Evolutionary conservation across 2,113 vertebrate species (phyloP).

Genomic region (Neodon shergylaensis): DNA sequence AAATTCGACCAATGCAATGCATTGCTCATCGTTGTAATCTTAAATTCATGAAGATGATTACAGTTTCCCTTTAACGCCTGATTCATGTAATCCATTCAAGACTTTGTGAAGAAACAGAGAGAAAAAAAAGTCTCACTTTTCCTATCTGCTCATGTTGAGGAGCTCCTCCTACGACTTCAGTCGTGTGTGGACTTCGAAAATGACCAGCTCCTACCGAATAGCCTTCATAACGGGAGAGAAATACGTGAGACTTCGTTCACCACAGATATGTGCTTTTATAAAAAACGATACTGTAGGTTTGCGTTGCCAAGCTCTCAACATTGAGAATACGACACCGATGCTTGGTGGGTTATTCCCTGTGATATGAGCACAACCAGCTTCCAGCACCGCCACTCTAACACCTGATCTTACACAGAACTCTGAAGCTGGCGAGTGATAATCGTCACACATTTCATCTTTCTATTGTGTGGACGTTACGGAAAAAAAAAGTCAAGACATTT

Average conservation of each 20-base stretch:
- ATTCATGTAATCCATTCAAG: neutral
- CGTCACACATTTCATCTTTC: neutral
- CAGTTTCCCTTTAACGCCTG: neutral
- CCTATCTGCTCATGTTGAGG: constrained; percentile 95
- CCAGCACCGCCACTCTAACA: neutral
- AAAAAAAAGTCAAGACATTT: neutral
- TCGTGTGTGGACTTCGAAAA: constrained; percentile 85
- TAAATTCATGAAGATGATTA: neutral
- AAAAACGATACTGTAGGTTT: neutral
- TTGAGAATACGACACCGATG: neutral
- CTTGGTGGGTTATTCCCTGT: neutral
- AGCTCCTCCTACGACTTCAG: constrained; percentile 94
- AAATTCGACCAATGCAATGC: neutral
- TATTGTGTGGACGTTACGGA: neutral
- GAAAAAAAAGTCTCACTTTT: constrained; percentile 89
- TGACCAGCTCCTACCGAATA: constrained; percentile 95
- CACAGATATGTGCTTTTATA: neutral
- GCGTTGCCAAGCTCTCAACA: constrained; percentile 28
- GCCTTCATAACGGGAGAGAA: constrained; percentile 83
- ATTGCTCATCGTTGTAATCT: neutral
- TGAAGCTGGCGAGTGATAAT: constrained; percentile 11
- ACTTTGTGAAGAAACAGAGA: neutral
- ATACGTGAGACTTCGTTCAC: neutral
- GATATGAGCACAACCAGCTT: neutral
- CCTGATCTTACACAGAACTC: neutral